Percentiles rank a stretch among this genome's conserved stretches.
Evolutionary conservation across 2,888 invertebrate species (phyloP).

Genomic region (Drepanosiphum platanoidis): DNA sequence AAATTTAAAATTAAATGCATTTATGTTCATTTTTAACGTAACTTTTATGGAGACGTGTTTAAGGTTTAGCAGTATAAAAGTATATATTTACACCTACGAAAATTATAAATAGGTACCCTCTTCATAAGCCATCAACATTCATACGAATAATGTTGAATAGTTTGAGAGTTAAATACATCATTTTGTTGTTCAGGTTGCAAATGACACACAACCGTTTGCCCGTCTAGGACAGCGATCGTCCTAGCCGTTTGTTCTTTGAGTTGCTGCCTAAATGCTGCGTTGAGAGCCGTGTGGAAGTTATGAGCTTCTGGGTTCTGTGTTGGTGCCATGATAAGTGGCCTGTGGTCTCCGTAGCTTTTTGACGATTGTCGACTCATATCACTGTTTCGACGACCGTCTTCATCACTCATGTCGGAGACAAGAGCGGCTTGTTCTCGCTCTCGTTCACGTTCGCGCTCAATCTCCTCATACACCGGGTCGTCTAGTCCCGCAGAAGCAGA

Average conservation of each 20-base stretch:
- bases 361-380: conserved; percentile 78
- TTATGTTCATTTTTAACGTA: neutral
- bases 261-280: conserved; percentile 69
- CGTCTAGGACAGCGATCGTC: conserved; percentile 82
- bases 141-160: conserved; percentile 58
- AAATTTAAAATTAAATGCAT: conserved; percentile 5
- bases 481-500: conserved; percentile 69
- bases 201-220: conserved; percentile 87
- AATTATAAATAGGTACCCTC: conserved; percentile 41
- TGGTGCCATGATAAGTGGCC: conserved; percentile 74
- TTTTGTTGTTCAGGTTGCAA: conserved; percentile 71
- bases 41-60: conserved; percentile 9
- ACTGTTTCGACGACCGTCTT: conserved; percentile 79
- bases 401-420: conserved; percentile 76
- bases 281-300: conserved; percentile 66
- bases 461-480: conserved; percentile 85
- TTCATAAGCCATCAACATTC: conserved; percentile 54
- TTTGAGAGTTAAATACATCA: conserved; percentile 34
- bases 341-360: conserved; percentile 82
- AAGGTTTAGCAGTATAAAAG: conserved; percentile 44
- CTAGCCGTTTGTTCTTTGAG: conserved; percentile 69
- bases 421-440: conserved; percentile 64
- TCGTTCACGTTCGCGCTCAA: conserved; percentile 70
- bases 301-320: conserved; percentile 71
- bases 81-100: conserved; percentile 38